A percentile compares a stretch with the other conserved stretches of the same genome.
phyloP scores from a whole-genome alignment of 1,140 invertebrate genomes.

The Plutomurus gul region DNA sequence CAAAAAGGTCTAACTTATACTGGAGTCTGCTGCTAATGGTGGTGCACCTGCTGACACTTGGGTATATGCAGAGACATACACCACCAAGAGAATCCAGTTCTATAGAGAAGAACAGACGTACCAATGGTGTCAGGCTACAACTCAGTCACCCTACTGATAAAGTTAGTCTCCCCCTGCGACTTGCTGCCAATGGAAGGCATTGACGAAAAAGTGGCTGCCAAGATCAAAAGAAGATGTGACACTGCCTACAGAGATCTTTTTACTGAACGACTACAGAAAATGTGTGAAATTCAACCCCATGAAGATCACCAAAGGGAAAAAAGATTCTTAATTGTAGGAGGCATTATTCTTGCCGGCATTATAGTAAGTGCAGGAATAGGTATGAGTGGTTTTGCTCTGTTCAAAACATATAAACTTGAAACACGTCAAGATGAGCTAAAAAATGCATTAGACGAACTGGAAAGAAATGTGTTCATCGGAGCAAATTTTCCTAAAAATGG shows the following conservation, averaged over 20 bases:
- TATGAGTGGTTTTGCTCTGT: slow-evolving; percentile 6
- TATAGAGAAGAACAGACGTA: slow-evolving; percentile 24
- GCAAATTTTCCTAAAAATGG: neutral
- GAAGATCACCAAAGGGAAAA: neutral
- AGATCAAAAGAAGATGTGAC: slow-evolving; percentile 12
- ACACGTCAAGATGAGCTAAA: slow-evolving; percentile 18
- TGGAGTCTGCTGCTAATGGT: neutral
- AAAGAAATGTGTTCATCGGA: slow-evolving; percentile 23
- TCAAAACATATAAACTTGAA: neutral
- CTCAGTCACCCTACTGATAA: neutral
- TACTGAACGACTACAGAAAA: slow-evolving; percentile 23
- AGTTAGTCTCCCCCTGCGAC: slow-evolving; percentile 33
- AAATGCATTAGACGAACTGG: slow-evolving; percentile 12
- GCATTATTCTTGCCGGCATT: neutral
- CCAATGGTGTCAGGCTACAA: slow-evolving; percentile 27
- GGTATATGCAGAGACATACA: neutral
- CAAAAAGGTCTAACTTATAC: neutral
- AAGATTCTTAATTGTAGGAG: slow-evolving; percentile 2
- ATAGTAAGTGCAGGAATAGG: slow-evolving; percentile 33
- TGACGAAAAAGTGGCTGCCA: neutral
- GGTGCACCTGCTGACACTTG: neutral
- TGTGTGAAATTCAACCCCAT: slow-evolving; percentile 30
- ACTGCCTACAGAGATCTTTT: slow-evolving; percentile 14
- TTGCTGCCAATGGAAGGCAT: slow-evolving; percentile 12
- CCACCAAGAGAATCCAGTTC: neutral